Percentiles rank a stretch among this genome's conserved stretches.
Evolutionary conservation across 1,140 invertebrate species (phyloP).

Genomic region (Odontomachus brunneus): DNA sequence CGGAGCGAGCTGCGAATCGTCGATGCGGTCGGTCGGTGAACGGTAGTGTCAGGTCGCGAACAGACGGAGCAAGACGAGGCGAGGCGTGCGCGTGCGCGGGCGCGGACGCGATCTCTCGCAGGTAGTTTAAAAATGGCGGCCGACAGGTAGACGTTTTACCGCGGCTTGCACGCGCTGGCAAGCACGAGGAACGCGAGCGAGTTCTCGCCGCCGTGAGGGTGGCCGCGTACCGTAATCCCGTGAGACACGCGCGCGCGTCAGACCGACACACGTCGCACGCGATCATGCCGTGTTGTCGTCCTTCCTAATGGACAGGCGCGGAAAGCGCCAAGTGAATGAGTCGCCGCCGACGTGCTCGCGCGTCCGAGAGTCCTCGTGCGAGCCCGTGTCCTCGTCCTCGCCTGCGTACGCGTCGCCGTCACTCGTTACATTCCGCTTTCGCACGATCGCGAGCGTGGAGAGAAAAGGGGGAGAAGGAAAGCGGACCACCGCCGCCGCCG

Average conservation of each 20-base stretch:
- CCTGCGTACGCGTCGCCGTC: not conserved
- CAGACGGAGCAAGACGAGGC: slow-evolving; percentile 7
- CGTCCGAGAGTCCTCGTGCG: not conserved
- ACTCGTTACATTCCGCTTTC: slow-evolving; percentile 55
- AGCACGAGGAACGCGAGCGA: slow-evolving; percentile 57
- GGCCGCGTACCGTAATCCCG: not conserved
- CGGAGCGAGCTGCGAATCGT: not conserved
- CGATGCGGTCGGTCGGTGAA: too few species aligned
- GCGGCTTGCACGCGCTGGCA: slow-evolving; percentile 74
- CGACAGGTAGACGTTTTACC: slow-evolving; percentile 76
- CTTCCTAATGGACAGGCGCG: not conserved
- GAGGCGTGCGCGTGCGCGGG: slow-evolving; percentile 11
- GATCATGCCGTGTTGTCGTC: slow-evolving; percentile 31
- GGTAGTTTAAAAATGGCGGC: slow-evolving; percentile 85
- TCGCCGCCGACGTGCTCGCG: not conserved
- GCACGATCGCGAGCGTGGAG: slow-evolving; percentile 20
- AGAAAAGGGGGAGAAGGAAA: slow-evolving; percentile 42
- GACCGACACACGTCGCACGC: too few species aligned
- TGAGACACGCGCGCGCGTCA: not conserved
- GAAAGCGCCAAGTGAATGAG: slow-evolving; percentile 47
- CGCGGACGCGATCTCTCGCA: slow-evolving; percentile 75
- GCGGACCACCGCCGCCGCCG: not conserved
- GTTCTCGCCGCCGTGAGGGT: not conserved
- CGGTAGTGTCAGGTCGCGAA: not conserved
- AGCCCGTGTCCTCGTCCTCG: slow-evolving; percentile 2